phyloP scores from a whole-genome alignment of 2,113 vertebrate species.

The Podilymbus podiceps region DNA sequence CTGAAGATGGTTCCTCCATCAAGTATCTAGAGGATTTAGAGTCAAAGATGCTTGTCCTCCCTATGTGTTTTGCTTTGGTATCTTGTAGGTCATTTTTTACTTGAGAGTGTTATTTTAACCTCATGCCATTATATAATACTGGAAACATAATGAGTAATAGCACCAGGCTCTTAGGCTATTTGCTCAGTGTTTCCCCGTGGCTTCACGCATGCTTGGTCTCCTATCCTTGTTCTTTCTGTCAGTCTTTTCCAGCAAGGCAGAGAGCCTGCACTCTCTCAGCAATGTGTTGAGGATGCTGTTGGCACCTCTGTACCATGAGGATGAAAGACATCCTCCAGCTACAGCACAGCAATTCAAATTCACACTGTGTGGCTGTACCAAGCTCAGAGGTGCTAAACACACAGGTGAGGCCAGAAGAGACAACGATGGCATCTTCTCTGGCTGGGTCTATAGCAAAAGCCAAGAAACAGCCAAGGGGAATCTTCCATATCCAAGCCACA shows the following conservation, averaged over 20 bases:
- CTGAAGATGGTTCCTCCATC: neutral
- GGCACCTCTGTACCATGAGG: neutral
- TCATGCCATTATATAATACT: constrained; percentile 12
- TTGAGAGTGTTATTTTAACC: constrained; percentile 48
- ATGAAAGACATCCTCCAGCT: neutral
- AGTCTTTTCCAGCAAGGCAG: neutral
- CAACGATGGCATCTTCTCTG: neutral
- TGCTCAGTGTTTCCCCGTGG: constrained; percentile 34
- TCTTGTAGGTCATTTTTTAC: neutral
- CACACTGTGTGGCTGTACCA: rapidly evolving
- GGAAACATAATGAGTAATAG: constrained; percentile 30
- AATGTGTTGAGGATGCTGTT: neutral
- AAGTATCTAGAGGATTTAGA: neutral
- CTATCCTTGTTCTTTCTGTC: neutral
- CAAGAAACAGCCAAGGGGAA: neutral
- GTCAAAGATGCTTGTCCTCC: constrained; percentile 1
- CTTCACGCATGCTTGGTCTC: neutral
- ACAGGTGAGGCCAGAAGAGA: neutral
- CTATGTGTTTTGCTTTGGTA: constrained; percentile 28
- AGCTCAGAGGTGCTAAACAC: neutral
- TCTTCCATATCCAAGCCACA: neutral
- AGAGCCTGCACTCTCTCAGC: neutral
- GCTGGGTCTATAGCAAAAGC: neutral
- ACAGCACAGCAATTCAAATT: rapidly evolving
- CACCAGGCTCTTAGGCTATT: constrained; percentile 15